Percentiles rank a stretch among this genome's conserved stretches.
phyloP scores from a whole-genome alignment of 2,797 vertebrate species.

The Phrynocephalus vlangalii region DNA sequence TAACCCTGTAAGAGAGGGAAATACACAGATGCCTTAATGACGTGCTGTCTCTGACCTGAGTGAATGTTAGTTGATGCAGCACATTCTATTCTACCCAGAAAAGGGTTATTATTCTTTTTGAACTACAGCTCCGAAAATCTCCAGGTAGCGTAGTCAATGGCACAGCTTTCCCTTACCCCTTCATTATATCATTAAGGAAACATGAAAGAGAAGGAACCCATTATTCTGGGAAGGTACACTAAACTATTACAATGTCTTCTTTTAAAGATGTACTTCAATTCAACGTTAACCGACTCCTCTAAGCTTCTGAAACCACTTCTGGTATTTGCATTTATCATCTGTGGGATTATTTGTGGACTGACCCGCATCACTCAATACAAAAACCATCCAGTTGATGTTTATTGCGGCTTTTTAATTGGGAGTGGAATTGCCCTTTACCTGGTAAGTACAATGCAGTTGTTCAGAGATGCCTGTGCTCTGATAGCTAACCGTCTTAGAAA shows the following conservation, averaged over 20 bases:
- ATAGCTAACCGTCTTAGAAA: slow-evolving; percentile 39
- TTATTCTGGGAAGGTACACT: slow-evolving; percentile 38
- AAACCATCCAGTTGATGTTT: slow-evolving; percentile 96
- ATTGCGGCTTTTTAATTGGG: slow-evolving; percentile 95
- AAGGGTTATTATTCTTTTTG: neutral
- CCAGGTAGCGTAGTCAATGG: neutral
- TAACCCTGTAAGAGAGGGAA: no score
- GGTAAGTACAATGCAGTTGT: slow-evolving; percentile 79
- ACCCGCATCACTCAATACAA: slow-evolving; percentile 97
- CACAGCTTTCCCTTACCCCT: neutral
- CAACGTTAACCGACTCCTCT: slow-evolving; percentile 94
- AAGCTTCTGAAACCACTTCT: slow-evolving; percentile 96
- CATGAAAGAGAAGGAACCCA: slow-evolving; percentile 12
- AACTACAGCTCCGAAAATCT: neutral
- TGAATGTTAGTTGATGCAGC: neutral
- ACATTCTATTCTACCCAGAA: neutral
- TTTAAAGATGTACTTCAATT: slow-evolving; percentile 98
- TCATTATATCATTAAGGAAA: slow-evolving; percentile 41
- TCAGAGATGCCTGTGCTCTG: neutral
- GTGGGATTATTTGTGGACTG: slow-evolving; percentile 96
- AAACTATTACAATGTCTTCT: slow-evolving; percentile 55
- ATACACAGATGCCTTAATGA: no score
- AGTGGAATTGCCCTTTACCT: slow-evolving; percentile 94
- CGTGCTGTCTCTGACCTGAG: no score
- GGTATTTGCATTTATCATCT: slow-evolving; percentile 96